These are phyloP conservation scores for Callinectes sapidus DNA, from an alignment of 2,888 invertebrate genomes.

Conservation along the genomic window DNA sequence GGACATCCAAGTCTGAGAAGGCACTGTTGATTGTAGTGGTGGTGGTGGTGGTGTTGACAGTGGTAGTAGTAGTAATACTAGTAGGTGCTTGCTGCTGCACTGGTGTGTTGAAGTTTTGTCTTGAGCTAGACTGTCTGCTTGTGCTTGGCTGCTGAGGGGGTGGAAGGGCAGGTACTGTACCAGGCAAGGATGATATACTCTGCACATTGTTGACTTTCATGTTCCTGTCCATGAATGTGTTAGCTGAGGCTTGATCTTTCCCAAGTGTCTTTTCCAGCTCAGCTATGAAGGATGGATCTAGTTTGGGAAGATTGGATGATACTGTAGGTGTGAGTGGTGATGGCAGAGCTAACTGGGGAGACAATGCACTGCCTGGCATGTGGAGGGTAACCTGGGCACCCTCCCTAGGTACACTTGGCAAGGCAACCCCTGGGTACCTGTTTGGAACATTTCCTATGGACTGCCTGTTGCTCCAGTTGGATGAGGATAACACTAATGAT, in stretches of 20 bases:
- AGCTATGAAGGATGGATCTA: constrained; percentile 81
- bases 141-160: constrained; percentile 42
- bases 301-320: constrained; percentile 47
- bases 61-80: not conserved
- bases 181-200: not conserved
- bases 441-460: not conserved
- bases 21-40: constrained; percentile 34
- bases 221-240: constrained; percentile 61
- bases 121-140: constrained; percentile 14
- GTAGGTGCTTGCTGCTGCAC: not conserved
- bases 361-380: not conserved
- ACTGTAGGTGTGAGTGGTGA: constrained; percentile 49
- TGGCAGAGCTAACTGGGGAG: constrained; percentile 49
- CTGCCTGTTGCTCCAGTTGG: not conserved
- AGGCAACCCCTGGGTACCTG: not conserved
- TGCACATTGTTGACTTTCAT: constrained; percentile 43
- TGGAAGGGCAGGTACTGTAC: constrained; percentile 43
- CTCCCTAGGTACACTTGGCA: not conserved
- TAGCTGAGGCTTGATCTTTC: constrained; percentile 66
- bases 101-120: not conserved
- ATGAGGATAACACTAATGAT: not conserved
- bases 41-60: not conserved
- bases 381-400: not conserved
- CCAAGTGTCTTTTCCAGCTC: constrained; percentile 82
- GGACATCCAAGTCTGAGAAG: constrained; percentile 68